Evolutionary conservation across 2,888 invertebrate genomes (phyloP), one percentile per base, ranked within the genome.

Genomic region (Ligdia adustata): DNA sequence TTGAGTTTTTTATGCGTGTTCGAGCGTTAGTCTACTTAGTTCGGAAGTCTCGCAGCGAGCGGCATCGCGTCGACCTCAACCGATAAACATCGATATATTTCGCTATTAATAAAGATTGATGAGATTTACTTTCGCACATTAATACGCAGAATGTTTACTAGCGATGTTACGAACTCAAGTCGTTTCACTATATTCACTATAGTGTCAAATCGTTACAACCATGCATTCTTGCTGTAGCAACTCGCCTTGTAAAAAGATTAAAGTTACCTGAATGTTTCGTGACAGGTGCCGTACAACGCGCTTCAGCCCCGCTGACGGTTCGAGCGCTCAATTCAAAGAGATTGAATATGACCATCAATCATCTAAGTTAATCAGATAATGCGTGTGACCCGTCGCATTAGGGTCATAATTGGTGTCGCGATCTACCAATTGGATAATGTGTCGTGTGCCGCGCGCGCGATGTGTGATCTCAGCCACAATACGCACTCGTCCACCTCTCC

Each of bases 341-440:
- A n/a, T 5, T 9, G 13, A 22, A 46, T 5, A 24, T 31, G 37
- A 9, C 29, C 41, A 41, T 48, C 20, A 28, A 43, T 38, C 42
- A 49, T 33, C 43, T 39, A 29, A 43, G 16, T 49, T 55, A 57
- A 57, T 53, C 51, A 20, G 41, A 55, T 60, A 57, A 60, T 53
- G 41, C 38, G 48, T 48, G 54, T 45, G 56, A 54, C 33, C 43
- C 34, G 51, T 39, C 49, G 58, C 70, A 72, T 71, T 70, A 69
- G 65, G 67, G 68, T 59, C 69, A 69, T 70, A 74, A 75, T 75
- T 67, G 69, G 53, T 60, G 56, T 61, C 62, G 67, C 50, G 55
- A 29, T 7, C 34, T 55, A 24, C 53, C 74, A 76, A 78, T 71
- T 73, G 73, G 66, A 68, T 71, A 71, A 74, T 67, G 64, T 60